Base-by-base conservation (phyloP, 2,797 vertebrate genomes). In the Sparus aurata region DNA sequence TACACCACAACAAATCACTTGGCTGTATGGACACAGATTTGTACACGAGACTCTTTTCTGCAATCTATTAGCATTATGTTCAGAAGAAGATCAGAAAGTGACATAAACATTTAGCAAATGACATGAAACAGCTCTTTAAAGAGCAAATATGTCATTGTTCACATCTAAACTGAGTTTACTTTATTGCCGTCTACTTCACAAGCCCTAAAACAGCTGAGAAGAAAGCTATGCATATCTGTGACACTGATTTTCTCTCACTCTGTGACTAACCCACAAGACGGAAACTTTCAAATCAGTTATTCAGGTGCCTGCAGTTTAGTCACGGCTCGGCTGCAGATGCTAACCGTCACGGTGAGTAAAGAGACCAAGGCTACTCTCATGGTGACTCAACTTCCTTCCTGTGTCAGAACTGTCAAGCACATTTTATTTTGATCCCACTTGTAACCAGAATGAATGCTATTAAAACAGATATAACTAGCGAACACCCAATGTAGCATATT, bases 371-470 rank as follows among this genome's bases (percentile, higher is more conserved):
- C 11, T 7, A 25, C 38, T 16, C 8, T 53, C 9, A 22, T 12
- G 41, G 12, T 82, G 67, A 85, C 43, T 77, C 75, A 78, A 80
- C 82, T 86, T 90, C 85, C 89, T 88, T 91, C 85, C 85, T 87
- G 66, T 76, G 62, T 79, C 63, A 69, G 18, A 81, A 79, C 45
- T 22, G 43, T 67, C 20, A 54, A 61, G 22, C n/a, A 23, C 38
- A 12, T 45, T 53, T 71, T 55, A 12, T 45, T 61, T 58, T 30
- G 23, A 30, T 5, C 5, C 25, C 10, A 34, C 34, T 34, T 54
- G 38, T 54, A 41, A 25, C 4, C 43, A 45, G 23, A 8, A 13
- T 12, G 18, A 69, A 45, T 61, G n/a, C 5, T 7, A 52, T 30
- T 25, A 6, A 63, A 49, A 52, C 11, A 60, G 22, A 34, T 18